Conservation (phyloP, 2,888 invertebrate genomes). For the Nephrotoma flavescens region DNA sequence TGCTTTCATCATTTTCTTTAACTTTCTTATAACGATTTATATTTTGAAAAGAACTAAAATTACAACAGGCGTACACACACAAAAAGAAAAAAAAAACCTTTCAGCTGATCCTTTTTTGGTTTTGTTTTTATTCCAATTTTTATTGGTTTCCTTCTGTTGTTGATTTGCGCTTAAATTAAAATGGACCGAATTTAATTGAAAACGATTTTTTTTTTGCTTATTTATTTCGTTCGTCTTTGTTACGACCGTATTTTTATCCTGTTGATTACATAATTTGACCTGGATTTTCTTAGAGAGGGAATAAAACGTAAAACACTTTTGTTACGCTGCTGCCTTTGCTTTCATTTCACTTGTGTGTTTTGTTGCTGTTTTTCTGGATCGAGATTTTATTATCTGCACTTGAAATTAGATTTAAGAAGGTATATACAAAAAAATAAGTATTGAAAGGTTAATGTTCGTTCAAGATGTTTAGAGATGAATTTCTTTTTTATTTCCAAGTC, state of each 20-base stretch:
- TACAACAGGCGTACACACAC: not conserved
- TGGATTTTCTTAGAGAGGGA: not conserved
- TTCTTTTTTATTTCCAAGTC: not conserved
- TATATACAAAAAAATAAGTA: not conserved
- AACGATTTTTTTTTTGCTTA: not conserved
- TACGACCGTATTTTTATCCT: not conserved
- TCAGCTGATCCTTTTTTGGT: not conserved
- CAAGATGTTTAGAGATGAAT: not conserved
- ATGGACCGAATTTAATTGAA: not conserved
- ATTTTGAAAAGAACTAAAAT: not conserved
- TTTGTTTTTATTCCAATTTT: not conserved
- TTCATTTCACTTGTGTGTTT: not conserved
- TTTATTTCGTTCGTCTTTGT: not conserved
- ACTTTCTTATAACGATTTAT: not conserved
- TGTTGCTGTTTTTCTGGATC: not conserved
- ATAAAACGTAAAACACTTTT: not conserved
- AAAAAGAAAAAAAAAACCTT: not conserved
- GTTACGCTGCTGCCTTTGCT: not conserved
- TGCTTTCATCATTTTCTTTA: not conserved
- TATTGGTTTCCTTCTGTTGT: not conserved
- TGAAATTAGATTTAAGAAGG: not conserved
- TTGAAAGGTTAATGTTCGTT: not conserved
- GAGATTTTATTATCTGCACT: not conserved
- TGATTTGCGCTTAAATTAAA: not conserved
- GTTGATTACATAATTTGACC: not conserved